Evolutionary conservation across 2,113 vertebrate species (phyloP), one percentile per base, ranked within the genome.

Genomic region (Ciconia boyciana): DNA sequence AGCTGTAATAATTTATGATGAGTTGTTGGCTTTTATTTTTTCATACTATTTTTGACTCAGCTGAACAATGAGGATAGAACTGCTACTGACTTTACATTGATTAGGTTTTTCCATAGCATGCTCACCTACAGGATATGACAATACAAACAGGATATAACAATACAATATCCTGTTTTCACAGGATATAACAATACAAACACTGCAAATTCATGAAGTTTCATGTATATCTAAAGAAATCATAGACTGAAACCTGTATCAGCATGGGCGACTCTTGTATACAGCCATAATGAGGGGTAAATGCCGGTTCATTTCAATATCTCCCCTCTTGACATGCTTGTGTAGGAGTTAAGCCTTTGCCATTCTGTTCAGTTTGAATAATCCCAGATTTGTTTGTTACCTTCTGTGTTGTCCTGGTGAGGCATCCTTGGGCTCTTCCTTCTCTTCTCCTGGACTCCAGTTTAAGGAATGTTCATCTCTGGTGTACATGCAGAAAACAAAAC

Each of bases 11-110:
- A 96, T 94, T 93, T 91, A 92, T 78, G 44, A 52, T 75, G 86
- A 78, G n/a, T 87, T 90, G 69, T 79, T 94, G 57, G 48, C 36
- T 96, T 96, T 60, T 93, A 32, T 90, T 94, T 94, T 91, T 94
- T 80, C 61, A 36, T 22, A 13, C 80, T 83, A 34, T 92, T 96
- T 97, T 96, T 88, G 70, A 80, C 36, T 85, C 60, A 70, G 49
- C 55, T 70, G 88, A 91, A 84, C 83, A 71, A 88, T 90, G 64
- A 71, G 43, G 28, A 29, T 52, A 46, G 89, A 87, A 29, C 80
- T 79, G 32, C 71, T 86, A 36, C 75, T 65, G 85, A 32, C 54
- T 93, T 76, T 21, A 60, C 34, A 71, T 60, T 64, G 77, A 58
- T 83, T 41, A n/a, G 22, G 8, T 75, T 95, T 95, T 94, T 43